These are phyloP conservation scores for Leptinotarsa peninsularis DNA, from an alignment of 2,888 invertebrate genomes.

Conservation along the genomic window DNA sequence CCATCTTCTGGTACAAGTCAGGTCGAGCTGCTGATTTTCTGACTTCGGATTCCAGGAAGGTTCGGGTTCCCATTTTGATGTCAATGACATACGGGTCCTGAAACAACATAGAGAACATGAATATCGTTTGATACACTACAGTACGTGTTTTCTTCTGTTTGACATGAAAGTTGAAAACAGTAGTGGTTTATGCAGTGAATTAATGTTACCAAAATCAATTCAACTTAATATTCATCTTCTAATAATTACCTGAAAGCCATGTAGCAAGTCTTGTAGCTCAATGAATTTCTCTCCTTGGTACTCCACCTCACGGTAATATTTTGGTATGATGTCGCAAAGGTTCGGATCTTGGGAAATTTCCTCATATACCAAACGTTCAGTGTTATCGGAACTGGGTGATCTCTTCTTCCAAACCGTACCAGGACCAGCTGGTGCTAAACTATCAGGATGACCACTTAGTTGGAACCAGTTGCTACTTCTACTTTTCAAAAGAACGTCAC, in stretches of 20 bases:
- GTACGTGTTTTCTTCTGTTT: too few species aligned
- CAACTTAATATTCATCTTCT: neutral
- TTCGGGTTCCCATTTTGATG: conserved; percentile 96
- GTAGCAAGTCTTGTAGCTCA: conserved; percentile 93
- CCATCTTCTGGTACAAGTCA: conserved; percentile 97
- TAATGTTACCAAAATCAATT: conserved; percentile 76
- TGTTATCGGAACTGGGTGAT: conserved; percentile 76
- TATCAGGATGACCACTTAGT: conserved; percentile 91
- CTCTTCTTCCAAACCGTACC: conserved; percentile 95
- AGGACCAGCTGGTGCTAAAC: conserved; percentile 91
- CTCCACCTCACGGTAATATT: conserved; percentile 85
- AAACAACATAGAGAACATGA: conserved; percentile 44
- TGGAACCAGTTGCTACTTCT: conserved; percentile 86
- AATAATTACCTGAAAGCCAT: conserved; percentile 76
- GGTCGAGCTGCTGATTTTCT: conserved; percentile 84
- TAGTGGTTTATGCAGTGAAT: neutral
- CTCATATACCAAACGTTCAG: conserved; percentile 84
- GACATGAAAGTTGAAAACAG: too few species aligned
- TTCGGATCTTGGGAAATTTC: conserved; percentile 80
- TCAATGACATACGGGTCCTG: conserved; percentile 95
- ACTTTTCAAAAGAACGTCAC: conserved; percentile 84
- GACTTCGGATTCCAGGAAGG: conserved; percentile 96
- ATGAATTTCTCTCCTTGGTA: conserved; percentile 87
- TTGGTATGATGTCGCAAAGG: conserved; percentile 81
- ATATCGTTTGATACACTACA: neutral